A percentile compares a stretch with the other conserved stretches of the same genome.
Conservation (phyloP, 2,888 invertebrate genomes). For the Pachliopta kotzebuea region DNA sequence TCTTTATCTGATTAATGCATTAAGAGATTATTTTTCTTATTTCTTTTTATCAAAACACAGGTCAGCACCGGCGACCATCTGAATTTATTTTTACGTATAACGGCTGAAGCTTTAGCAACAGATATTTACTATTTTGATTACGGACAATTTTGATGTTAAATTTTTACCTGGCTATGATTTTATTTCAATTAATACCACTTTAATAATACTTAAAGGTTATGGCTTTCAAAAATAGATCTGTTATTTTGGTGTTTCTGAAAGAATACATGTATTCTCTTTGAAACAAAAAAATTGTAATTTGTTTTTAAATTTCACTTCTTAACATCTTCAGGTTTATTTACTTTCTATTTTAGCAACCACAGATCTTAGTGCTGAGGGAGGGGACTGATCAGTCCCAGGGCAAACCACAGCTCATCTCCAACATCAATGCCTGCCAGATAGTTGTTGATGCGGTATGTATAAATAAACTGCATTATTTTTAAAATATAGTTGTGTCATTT, state of each 20-base stretch:
- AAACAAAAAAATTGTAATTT: background rate
- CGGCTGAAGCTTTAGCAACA: background rate
- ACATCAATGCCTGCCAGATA: conserved; percentile 97
- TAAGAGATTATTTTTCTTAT: background rate
- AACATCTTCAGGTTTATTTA: background rate
- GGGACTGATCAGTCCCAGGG: conserved; percentile 98
- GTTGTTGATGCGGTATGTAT: conserved; percentile 94
- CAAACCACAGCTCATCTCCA: conserved; percentile 96
- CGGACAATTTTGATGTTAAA: background rate
- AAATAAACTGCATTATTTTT: background rate
- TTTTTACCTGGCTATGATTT: background rate
- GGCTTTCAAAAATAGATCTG: background rate
- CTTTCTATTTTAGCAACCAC: conserved; percentile 90
- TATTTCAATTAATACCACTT: background rate
- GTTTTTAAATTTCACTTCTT: background rate
- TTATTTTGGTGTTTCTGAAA: background rate
- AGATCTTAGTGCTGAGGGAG: conserved; percentile 97
- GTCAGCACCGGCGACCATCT: conserved; percentile 28
- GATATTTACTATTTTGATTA: background rate
- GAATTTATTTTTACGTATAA: conserved; percentile 5
- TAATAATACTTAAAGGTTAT: conserved; percentile 7
- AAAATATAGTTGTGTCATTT: no score
- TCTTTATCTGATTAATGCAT: background rate
- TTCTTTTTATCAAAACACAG: background rate
- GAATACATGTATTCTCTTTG: background rate